Conservation (phyloP, 1,140 invertebrate species). For the Diachasmimorpha longicaudata region DNA sequence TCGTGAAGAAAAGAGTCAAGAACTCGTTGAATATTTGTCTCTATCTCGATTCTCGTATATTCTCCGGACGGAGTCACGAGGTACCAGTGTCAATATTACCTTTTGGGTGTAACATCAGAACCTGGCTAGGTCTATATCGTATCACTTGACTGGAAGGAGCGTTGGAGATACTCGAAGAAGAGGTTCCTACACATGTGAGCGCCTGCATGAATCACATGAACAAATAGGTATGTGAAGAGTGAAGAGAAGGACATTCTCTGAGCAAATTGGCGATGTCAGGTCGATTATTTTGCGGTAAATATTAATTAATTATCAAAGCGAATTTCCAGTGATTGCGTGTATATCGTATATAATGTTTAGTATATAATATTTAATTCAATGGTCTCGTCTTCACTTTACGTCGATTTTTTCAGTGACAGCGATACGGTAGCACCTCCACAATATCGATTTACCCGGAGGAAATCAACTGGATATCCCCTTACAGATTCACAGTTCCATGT, state of each 20-base stretch:
- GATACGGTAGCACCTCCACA: slow-evolving; percentile 16
- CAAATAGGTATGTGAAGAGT: neutral
- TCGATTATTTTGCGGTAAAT: too few species aligned
- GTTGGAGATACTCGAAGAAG: neutral
- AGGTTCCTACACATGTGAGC: neutral
- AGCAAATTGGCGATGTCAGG: too few species aligned
- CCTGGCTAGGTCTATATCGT: neutral
- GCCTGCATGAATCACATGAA: neutral
- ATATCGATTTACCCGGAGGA: slow-evolving; percentile 20
- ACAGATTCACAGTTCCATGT: neutral
- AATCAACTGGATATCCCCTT: slow-evolving; percentile 14
- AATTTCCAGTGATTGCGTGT: too few species aligned
- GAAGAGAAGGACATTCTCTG: neutral
- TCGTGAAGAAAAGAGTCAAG: neutral
- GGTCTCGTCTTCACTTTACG: neutral
- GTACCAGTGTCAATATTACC: neutral
- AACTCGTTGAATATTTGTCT: neutral
- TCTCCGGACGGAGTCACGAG: neutral
- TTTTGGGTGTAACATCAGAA: neutral
- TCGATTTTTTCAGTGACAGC: neutral
- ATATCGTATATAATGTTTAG: too few species aligned
- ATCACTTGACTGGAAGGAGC: neutral
- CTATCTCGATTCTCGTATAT: neutral
- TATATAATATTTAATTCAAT: too few species aligned
- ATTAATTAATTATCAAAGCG: too few species aligned